A percentile compares a stretch with the other conserved stretches of the same genome.
Conservation (phyloP, 2,113 vertebrate species). For the Vidua chalybeata region DNA sequence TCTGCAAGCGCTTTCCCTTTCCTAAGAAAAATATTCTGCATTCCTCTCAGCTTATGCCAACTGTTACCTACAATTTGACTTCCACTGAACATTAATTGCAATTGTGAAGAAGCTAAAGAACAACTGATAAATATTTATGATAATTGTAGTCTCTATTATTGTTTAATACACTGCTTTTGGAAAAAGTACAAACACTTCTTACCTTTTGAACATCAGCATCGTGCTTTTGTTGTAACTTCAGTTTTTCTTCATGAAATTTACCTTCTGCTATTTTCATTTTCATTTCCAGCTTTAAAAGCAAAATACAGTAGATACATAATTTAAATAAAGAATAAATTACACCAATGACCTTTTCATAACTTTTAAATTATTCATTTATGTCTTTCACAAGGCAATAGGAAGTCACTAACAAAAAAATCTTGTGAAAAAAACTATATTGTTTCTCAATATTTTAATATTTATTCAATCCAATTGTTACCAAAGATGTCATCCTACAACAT, state of each 20-base stretch:
- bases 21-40: neutral
- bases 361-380: neutral
- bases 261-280: conserved; percentile 88
- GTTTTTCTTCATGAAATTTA: conserved; percentile 90
- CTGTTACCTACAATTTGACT: neutral
- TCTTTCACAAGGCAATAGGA: neutral
- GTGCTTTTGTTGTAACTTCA: conserved; percentile 90
- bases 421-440: neutral
- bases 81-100: neutral
- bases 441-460: neutral
- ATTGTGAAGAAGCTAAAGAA: neutral
- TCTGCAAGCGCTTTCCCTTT: neutral
- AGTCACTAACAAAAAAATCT: neutral
- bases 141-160: neutral
- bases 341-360: neutral
- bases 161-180: neutral
- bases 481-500: neutral
- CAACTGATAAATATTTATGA: neutral
- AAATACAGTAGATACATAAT: neutral
- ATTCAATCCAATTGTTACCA: neutral
- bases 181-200: neutral
- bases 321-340: conserved; percentile 18
- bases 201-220: conserved; percentile 93
- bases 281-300: conserved; percentile 80
- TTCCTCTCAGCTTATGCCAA: neutral